These are phyloP conservation scores for Neofelis nebulosa DNA, from an alignment of 2,113 vertebrate species.

Conservation along the genomic window DNA sequence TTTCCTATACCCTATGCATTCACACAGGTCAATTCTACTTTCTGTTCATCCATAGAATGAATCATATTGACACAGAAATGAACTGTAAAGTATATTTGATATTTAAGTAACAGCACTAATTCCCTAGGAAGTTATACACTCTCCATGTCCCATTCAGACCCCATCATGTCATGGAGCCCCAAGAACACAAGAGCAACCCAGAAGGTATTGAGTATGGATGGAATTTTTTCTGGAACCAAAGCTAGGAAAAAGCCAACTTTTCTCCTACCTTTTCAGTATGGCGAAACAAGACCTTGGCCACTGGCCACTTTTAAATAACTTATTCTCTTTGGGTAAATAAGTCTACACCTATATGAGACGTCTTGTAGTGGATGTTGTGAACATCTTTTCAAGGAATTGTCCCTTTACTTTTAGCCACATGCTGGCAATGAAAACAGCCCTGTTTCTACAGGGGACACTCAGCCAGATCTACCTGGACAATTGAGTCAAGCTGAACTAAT, in stretches of 20 bases:
- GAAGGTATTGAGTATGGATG: background rate
- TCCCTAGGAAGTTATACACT: background rate
- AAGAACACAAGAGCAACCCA: background rate
- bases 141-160: background rate
- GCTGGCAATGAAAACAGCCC: background rate
- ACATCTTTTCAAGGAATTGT: background rate
- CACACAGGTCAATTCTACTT: background rate
- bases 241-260: background rate
- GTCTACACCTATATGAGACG: background rate
- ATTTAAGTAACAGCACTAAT: background rate
- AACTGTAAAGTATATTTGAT: background rate
- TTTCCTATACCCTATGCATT: background rate
- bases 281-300: background rate
- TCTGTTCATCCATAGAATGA: background rate
- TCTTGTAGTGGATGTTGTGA: background rate
- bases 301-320: background rate
- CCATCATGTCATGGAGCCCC: background rate
- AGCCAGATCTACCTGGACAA: background rate
- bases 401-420: background rate
- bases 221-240: background rate
- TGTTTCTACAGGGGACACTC: background rate
- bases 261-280: background rate
- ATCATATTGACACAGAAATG: background rate
- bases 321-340: background rate
- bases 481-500: background rate